Conservation (phyloP, 2,113 vertebrate species). For the Apistogramma diplotaenia region DNA sequence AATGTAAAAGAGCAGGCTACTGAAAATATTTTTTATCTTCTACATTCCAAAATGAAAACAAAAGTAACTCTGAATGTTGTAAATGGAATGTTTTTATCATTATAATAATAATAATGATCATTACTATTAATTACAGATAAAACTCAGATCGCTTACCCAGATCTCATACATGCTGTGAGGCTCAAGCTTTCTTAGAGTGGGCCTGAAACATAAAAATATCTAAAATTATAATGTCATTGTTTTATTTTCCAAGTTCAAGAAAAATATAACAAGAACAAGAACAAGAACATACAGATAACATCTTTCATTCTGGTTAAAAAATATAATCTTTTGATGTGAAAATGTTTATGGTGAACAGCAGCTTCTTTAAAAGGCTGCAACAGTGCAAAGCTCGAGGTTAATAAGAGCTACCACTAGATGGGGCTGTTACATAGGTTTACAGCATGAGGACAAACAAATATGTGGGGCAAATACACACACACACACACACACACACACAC, state of each 20-base stretch:
- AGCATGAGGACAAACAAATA: not conserved
- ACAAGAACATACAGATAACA: too few relatives aligned
- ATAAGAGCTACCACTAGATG: not conserved
- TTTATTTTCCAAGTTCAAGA: not conserved
- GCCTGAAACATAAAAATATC: slow-evolving; percentile 68
- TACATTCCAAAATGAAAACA: not conserved
- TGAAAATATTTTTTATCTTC: not conserved
- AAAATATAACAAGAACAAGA: too few relatives aligned
- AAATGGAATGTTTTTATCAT: not conserved
- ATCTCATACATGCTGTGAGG: slow-evolving; percentile 92
- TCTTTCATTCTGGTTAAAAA: not conserved
- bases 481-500: too few relatives aligned
- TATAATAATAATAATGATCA: not conserved
- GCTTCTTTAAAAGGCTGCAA: not conserved
- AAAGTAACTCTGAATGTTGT: not conserved
- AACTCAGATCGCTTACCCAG: slow-evolving; percentile 80
- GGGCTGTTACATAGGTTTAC: not conserved
- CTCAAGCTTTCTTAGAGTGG: slow-evolving; percentile 88
- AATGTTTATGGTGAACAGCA: not conserved
- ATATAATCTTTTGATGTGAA: not conserved
- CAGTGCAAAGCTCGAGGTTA: not conserved
- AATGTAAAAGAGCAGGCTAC: not conserved
- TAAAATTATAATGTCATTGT: not conserved
- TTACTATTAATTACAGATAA: not conserved
- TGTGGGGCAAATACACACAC: not conserved